A percentile compares a stretch with the other conserved stretches of the same genome.
These are phyloP conservation scores for Gymnocephalus cernua DNA, from an alignment of 2,113 vertebrate species.

Conservation along the genomic window DNA sequence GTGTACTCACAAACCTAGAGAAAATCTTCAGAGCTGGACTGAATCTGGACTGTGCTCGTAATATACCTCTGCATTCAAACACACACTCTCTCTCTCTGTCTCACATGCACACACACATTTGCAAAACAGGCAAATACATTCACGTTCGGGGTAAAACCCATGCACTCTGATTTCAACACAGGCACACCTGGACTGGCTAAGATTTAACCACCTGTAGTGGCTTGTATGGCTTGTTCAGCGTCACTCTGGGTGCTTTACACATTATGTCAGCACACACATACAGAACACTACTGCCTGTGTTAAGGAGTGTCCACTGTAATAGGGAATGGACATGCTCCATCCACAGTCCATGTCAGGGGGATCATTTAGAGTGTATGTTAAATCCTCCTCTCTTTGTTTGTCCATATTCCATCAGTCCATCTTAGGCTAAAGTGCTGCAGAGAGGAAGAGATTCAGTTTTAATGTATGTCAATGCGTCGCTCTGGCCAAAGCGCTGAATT, in stretches of 20 bases:
- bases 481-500: constrained; percentile 24
- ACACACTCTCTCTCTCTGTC: background rate
- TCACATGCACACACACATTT: constrained; percentile 8
- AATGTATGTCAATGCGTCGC: constrained; percentile 4
- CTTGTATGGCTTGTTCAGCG: constrained; percentile 79
- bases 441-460: constrained; percentile 62
- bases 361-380: constrained; percentile 25
- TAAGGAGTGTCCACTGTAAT: constrained; percentile 7
- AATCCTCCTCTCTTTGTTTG: constrained; percentile 57
- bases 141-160: constrained; percentile 62
- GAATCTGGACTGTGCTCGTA: constrained; percentile 68
- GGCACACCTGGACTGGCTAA: constrained; percentile 77
- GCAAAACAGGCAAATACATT: constrained; percentile 70
- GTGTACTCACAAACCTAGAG: constrained; percentile 26
- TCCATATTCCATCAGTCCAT: constrained; percentile 62
- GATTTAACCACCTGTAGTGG: constrained; percentile 76
- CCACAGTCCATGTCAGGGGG: constrained; percentile 12
- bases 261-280: constrained; percentile 27
- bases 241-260: constrained; percentile 57
- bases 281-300: constrained; percentile 22
- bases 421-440: constrained; percentile 92
- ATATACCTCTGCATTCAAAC: constrained; percentile 35
- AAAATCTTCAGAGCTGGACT: constrained; percentile 59
- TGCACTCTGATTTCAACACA: constrained; percentile 74
- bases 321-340: constrained; percentile 13